These are phyloP conservation scores for Electrophaes corylata DNA, from an alignment of 2,888 invertebrate genomes.

Conservation along the genomic window DNA sequence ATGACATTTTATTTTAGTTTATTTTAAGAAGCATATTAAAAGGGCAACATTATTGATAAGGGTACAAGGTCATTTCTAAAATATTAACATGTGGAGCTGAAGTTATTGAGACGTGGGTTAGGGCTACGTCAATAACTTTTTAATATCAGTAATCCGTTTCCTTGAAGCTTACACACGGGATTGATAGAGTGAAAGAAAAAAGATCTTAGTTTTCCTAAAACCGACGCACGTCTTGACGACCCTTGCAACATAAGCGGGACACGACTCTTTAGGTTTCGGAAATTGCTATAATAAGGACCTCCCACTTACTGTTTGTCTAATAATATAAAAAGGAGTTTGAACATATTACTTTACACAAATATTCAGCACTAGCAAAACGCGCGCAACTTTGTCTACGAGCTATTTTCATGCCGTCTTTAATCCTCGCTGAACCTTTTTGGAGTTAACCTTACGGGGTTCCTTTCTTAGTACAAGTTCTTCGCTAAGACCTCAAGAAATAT, in stretches of 20 bases:
- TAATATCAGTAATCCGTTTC: slow-evolving; percentile 29
- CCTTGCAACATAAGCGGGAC: not conserved
- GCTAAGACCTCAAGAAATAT: too few species aligned
- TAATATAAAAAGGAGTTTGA: too few species aligned
- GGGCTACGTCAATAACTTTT: slow-evolving; percentile 37
- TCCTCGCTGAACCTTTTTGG: too few species aligned
- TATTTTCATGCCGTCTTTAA: too few species aligned
- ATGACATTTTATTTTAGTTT: too few species aligned
- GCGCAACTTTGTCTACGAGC: too few species aligned
- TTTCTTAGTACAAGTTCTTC: too few species aligned
- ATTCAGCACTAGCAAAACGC: too few species aligned
- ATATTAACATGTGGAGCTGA: slow-evolving; percentile 29
- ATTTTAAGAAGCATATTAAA: not conserved
- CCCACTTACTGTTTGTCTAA: too few species aligned
- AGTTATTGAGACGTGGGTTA: slow-evolving; percentile 31
- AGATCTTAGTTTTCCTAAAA: not conserved
- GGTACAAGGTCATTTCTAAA: slow-evolving; percentile 31
- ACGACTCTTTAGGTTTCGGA: not conserved
- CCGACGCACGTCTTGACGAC: not conserved
- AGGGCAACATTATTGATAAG: slow-evolving; percentile 8
- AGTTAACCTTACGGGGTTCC: too few species aligned
- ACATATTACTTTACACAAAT: too few species aligned
- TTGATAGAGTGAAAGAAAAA: slow-evolving; percentile 6
- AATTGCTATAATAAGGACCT: too few species aligned
- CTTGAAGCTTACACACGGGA: slow-evolving; percentile 21